Conservation (phyloP, 2,888 invertebrate genomes). For the Dione juno region DNA sequence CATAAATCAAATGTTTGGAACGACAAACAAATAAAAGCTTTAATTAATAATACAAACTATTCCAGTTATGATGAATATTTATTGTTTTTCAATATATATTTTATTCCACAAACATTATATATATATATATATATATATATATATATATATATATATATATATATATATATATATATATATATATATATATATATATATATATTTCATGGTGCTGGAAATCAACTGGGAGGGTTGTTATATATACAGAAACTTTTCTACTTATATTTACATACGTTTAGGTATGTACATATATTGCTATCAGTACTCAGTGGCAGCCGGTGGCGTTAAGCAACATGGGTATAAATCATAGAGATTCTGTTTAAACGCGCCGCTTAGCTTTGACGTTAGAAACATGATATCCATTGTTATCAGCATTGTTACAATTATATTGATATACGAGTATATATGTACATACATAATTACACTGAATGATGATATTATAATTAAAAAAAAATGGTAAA, state of each 20-base stretch:
- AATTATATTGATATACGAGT: neutral
- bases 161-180: no score
- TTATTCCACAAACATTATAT: no score
- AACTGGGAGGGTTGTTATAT: no score
- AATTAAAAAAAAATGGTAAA: no score
- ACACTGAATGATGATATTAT: neutral
- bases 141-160: no score
- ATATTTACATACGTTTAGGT: neutral
- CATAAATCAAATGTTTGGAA: slow-evolving; percentile 21
- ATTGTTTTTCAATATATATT: neutral
- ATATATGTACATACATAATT: neutral
- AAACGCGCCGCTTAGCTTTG: slow-evolving; percentile 11
- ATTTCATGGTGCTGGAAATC: no score
- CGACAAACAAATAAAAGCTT: neutral
- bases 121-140: no score
- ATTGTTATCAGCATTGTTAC: slow-evolving; percentile 16
- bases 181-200: no score
- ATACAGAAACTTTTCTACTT: neutral
- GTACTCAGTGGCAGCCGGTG: slow-evolving; percentile 19
- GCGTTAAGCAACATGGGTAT: slow-evolving; percentile 17
- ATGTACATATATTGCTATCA: neutral
- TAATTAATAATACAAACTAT: neutral
- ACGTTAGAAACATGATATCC: slow-evolving; percentile 13
- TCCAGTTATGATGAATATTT: neutral
- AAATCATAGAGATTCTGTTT: slow-evolving; percentile 22